phyloP scores from a whole-genome alignment of 1,140 invertebrate genomes.

The Drosophila orena region DNA sequence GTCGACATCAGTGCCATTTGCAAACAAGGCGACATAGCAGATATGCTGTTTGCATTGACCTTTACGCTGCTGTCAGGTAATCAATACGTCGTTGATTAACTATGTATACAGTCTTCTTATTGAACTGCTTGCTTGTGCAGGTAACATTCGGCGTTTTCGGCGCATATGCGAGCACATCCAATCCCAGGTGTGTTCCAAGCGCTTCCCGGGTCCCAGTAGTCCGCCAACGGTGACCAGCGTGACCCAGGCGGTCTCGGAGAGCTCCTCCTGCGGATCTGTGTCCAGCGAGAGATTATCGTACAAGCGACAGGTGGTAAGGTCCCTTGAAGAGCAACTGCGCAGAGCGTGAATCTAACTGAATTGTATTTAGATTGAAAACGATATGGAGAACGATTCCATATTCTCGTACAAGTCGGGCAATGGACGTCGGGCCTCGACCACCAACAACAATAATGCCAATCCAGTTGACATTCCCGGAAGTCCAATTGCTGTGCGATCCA shows the following conservation, averaged over 20 bases:
- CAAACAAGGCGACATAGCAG: slow-evolving; percentile 90
- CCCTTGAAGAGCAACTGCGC: no score
- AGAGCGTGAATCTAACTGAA: neutral
- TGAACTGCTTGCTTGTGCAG: slow-evolving; percentile 71
- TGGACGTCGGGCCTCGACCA: slow-evolving; percentile 87
- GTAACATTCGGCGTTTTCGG: slow-evolving; percentile 97
- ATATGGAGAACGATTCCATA: slow-evolving; percentile 87
- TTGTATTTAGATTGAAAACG: slow-evolving; percentile 86
- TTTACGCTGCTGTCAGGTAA: slow-evolving; percentile 98
- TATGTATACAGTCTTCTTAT: neutral
- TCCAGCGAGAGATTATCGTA: slow-evolving; percentile 89
- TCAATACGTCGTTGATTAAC: slow-evolving; percentile 28
- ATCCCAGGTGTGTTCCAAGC: slow-evolving; percentile 90
- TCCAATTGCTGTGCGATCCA: slow-evolving; percentile 86
- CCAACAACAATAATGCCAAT: slow-evolving; percentile 87
- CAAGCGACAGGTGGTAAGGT: slow-evolving; percentile 85
- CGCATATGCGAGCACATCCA: slow-evolving; percentile 98
- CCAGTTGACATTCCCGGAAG: slow-evolving; percentile 85
- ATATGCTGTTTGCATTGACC: slow-evolving; percentile 96
- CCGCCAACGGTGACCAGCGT: slow-evolving; percentile 88
- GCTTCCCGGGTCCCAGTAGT: slow-evolving; percentile 86
- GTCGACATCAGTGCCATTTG: slow-evolving; percentile 90
- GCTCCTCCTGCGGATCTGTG: slow-evolving; percentile 93
- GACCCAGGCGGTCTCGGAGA: slow-evolving; percentile 87
- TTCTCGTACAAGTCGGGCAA: slow-evolving; percentile 87